A percentile compares a stretch with the other conserved stretches of the same genome.
phyloP scores from a whole-genome alignment of 2,888 invertebrate species.

The Gnatocerus cornutus region DNA sequence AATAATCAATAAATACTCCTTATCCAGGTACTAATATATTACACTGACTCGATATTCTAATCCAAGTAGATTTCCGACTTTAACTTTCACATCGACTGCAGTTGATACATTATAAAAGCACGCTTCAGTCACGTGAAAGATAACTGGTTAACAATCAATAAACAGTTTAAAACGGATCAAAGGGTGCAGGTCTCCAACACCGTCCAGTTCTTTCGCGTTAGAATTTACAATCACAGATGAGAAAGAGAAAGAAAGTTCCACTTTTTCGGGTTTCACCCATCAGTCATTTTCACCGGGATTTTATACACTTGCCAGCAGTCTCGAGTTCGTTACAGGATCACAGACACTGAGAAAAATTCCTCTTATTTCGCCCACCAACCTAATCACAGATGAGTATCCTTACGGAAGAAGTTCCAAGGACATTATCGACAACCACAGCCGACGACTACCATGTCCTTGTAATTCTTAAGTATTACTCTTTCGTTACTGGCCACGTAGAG shows the following conservation, averaged over 20 bases:
- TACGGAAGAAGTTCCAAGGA: constrained; percentile 28
- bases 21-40: constrained; percentile 71
- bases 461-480: constrained; percentile 98
- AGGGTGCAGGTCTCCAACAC: constrained; percentile 41
- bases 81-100: constrained; percentile 52
- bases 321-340: constrained; percentile 47
- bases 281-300: constrained; percentile 55
- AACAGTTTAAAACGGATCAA: constrained; percentile 28
- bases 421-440: constrained; percentile 96
- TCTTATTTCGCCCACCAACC: constrained; percentile 12
- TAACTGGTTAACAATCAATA: constrained; percentile 52
- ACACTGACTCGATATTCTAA: constrained; percentile 63
- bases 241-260: constrained; percentile 50
- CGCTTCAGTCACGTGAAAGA: constrained; percentile 52
- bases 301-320: constrained; percentile 48
- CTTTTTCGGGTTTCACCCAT: constrained; percentile 42
- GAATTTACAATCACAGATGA: constrained; percentile 66
- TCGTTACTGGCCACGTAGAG: constrained; percentile 96
- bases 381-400: constrained; percentile 51
- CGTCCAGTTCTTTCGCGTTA: constrained; percentile 42
- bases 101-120: constrained; percentile 42
- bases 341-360: constrained; percentile 39
- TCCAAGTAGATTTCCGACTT: constrained; percentile 46
- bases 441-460: constrained; percentile 98
- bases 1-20: constrained; percentile 69